Evolutionary conservation across 2,113 vertebrate genomes (phyloP).

Genomic region (Gallinago undulata): DNA sequence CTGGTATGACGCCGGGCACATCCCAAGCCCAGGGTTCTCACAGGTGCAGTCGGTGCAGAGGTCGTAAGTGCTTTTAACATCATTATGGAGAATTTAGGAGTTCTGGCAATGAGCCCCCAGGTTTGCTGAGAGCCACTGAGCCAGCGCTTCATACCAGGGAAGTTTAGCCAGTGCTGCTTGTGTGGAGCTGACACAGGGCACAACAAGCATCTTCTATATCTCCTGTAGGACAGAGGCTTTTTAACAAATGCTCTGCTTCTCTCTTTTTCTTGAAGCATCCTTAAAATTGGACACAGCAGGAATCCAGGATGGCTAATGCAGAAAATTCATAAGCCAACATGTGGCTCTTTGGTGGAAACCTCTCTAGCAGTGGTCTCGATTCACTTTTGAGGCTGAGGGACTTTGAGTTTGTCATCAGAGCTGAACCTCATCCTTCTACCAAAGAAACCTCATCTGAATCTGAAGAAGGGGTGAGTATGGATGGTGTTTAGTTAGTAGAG

Average conservation of each 20-base stretch:
- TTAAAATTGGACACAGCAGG: neutral
- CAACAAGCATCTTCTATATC: rapidly evolving
- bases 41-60: neutral
- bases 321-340: neutral
- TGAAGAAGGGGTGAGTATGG: neutral
- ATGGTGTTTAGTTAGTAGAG: neutral
- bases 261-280: neutral
- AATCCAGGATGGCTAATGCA: neutral
- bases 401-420: neutral
- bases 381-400: neutral
- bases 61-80: neutral
- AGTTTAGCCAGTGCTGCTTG: neutral
- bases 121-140: neutral
- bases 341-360: neutral
- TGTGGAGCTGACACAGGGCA: neutral
- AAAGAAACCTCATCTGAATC: neutral
- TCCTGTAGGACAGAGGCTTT: neutral
- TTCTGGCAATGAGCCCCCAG: neutral
- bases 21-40: rapidly evolving
- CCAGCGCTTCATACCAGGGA: neutral
- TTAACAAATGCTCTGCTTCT: neutral
- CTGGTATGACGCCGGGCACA: rapidly evolving
- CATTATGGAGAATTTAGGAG: neutral
- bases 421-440: neutral
- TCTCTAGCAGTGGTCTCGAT: neutral